A percentile compares a stretch with the other conserved stretches of the same genome.
Conservation (phyloP, 2,113 vertebrate genomes). For the Ptilonorhynchus violaceus region DNA sequence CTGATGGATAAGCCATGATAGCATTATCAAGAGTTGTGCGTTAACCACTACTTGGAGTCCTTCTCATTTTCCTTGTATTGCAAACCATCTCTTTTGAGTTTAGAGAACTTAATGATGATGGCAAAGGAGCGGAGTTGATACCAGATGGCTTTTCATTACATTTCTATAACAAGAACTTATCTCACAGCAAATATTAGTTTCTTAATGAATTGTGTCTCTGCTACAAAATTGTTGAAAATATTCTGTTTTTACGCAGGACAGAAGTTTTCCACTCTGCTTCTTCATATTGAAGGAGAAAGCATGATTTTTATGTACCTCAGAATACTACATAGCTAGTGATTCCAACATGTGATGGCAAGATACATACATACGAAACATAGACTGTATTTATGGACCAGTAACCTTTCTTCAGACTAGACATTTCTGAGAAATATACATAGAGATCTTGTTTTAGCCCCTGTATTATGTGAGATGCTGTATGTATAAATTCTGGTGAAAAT, state of each 20-base stretch:
- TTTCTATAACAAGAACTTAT: background rate
- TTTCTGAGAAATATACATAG: background rate
- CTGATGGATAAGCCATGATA: background rate
- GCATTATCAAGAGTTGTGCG: background rate
- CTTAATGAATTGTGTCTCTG: background rate
- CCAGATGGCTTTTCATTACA: background rate
- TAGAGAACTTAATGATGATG: background rate
- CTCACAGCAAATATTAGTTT: background rate
- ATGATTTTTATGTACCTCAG: background rate
- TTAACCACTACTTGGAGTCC: background rate
- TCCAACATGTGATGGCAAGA: background rate
- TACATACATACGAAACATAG: background rate
- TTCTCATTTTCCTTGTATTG: background rate
- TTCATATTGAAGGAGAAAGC: background rate
- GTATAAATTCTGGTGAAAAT: background rate
- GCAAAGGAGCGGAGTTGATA: background rate
- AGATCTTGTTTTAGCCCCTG: background rate
- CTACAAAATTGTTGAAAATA: background rate
- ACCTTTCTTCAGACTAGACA: background rate
- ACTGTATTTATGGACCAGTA: background rate
- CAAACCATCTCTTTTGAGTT: background rate
- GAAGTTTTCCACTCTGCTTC: background rate
- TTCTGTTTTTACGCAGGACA: background rate
- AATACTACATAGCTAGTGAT: background rate
- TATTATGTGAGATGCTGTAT: background rate